Evolutionary conservation across 2,113 vertebrate genomes (phyloP), one percentile per base, ranked within the genome.

Genomic region (Entomyzon cyanotis): DNA sequence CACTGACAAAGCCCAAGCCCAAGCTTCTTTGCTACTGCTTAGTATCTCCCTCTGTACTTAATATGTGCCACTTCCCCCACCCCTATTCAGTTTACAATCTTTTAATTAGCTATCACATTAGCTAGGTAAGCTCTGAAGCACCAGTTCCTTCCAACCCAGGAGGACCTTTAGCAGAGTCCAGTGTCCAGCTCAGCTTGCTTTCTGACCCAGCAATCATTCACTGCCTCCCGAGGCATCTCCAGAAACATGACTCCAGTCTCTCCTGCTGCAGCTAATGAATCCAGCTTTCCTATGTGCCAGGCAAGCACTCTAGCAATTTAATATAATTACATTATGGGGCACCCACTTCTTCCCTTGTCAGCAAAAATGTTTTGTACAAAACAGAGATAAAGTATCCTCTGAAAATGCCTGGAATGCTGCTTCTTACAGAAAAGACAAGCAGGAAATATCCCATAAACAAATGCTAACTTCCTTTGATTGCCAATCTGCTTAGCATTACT

Each of bases 161-260:
- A 76, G 17, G 2, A 42, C 7, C 23, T 63, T n/a, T 22, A 74
- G 64, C 35, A 37, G 20, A 60, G 13, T 12, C n/a, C 35, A 70
- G 31, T 10, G 8, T 18, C 37, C 47, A 59, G 35, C 1, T 0
- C 4, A 0, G 10, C 12, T 46, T 31, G 24, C 59, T 21, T 69
- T 85, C 53, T 60, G 11, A 82, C 42, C 33, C 76, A 75, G 25
- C 1, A 2, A 35, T 63, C 4, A 0, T 30, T 31, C 2, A 0
- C 15, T 39, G 35, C 64, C 42, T 92, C 84, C 79, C 39, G 58
- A 62, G 41, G 42, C 33, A 6, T 53, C 84, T 87, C 49, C 42
- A 73, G 49, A 83, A 94, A 84, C 30, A 56, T 0, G 12, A 39
- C n/a, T 80, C 31, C 59, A 69, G 28, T 30, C 23, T 77, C 68